Evolutionary conservation across 2,888 invertebrate species (phyloP).

Genomic region (Monoplex corrugatus): DNA sequence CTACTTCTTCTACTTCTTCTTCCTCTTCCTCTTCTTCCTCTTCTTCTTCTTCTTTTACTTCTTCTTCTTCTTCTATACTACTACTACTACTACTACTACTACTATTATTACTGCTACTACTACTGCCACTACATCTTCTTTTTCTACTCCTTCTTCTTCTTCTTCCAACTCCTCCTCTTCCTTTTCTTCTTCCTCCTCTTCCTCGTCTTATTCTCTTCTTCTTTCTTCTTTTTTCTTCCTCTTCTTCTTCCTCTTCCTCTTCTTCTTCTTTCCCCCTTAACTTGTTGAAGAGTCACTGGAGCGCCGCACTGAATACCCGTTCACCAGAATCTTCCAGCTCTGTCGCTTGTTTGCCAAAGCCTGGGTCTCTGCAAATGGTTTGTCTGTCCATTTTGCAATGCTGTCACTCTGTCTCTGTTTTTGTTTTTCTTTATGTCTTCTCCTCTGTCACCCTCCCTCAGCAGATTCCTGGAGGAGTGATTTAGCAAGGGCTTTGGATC

Average conservation of each 20-base stretch:
- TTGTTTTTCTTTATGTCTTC: neutral
- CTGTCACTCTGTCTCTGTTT: neutral
- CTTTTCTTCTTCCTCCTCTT: neutral
- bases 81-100: neutral
- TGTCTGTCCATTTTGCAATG: too few relatives aligned
- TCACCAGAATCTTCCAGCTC: too few relatives aligned
- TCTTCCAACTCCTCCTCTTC: neutral
- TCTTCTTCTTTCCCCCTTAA: neutral
- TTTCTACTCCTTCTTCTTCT: neutral
- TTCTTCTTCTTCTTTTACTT: neutral
- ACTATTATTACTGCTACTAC: neutral
- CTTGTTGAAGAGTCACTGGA: neutral
- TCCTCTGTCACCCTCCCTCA: neutral
- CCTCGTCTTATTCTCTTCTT: neutral
- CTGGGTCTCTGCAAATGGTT: neutral
- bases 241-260: neutral
- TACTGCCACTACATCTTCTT: neutral
- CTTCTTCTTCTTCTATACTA: neutral
- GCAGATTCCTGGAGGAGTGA: too few relatives aligned
- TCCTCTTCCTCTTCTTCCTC: neutral
- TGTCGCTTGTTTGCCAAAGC: neutral
- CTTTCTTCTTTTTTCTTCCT: neutral
- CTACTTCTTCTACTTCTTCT: neutral
- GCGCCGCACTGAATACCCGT: too few relatives aligned
- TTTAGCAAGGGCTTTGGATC: too few relatives aligned